Evolutionary conservation across 2,797 vertebrate genomes (phyloP).

Genomic region (Sardinella longiceps): DNA sequence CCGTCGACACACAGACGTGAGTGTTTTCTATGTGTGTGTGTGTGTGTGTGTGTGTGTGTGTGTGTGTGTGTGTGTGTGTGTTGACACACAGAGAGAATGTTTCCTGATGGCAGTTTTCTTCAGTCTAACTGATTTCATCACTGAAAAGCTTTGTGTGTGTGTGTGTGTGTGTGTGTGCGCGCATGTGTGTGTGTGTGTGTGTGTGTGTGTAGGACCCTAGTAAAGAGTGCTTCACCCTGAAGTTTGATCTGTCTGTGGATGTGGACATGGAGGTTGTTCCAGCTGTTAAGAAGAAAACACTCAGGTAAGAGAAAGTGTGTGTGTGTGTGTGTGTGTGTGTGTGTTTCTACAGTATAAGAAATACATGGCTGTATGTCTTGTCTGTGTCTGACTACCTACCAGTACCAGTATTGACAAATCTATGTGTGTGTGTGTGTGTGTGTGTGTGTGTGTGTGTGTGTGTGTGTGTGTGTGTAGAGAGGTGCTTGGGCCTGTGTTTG

Average conservation of each 20-base stretch:
- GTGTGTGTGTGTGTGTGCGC: background rate
- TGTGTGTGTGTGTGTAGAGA: constrained; percentile 72
- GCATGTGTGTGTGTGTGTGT: constrained; percentile 8
- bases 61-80: constrained; percentile 37
- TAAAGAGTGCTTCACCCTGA: constrained; percentile 95
- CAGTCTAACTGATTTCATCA: too few species aligned
- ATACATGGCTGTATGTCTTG: too few species aligned
- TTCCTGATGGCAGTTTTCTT: too few species aligned
- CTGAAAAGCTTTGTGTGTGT: background rate
- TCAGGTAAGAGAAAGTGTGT: constrained; percentile 76
- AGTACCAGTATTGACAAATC: too few species aligned
- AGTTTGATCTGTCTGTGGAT: constrained; percentile 89
- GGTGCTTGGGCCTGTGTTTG: constrained; percentile 87
- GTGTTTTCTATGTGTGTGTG: constrained; percentile 47
- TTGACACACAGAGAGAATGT: constrained; percentile 37
- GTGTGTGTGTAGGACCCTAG: constrained; percentile 83
- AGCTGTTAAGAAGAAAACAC: constrained; percentile 90
- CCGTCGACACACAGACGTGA: constrained; percentile 92
- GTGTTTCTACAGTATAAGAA: too few species aligned
- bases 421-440: background rate
- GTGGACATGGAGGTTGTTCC: constrained; percentile 89
- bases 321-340: background rate
- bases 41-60: background rate
- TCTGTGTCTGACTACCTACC: too few species aligned
- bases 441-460: too few species aligned